Evolutionary conservation across 2,888 invertebrate species (phyloP).

Genomic region (Leptinotarsa haldemani): DNA sequence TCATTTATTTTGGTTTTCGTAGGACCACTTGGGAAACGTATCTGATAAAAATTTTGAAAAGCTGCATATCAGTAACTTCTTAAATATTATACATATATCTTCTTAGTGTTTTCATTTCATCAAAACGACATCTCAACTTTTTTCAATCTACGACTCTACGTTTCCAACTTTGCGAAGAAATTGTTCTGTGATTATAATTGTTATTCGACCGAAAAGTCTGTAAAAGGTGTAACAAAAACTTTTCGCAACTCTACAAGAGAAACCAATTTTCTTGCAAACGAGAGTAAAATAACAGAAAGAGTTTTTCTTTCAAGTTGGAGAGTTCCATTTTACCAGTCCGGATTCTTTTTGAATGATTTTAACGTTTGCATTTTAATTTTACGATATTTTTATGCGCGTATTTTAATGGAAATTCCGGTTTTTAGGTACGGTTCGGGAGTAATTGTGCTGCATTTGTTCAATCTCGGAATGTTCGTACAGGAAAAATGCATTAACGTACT

Average conservation of each 20-base stretch:
- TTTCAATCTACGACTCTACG: not conserved
- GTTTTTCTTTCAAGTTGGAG: slow-evolving; percentile 42
- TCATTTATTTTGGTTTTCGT: no score
- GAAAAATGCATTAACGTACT: slow-evolving; percentile 38
- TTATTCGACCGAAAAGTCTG: slow-evolving; percentile 40
- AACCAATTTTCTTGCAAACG: slow-evolving; percentile 53
- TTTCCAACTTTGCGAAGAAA: not conserved
- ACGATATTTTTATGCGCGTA: slow-evolving; percentile 42
- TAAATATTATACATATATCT: no score
- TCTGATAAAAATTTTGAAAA: no score
- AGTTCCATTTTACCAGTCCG: slow-evolving; percentile 46
- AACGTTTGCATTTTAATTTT: slow-evolving; percentile 46
- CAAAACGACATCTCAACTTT: not conserved
- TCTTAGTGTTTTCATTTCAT: no score
- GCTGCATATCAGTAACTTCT: no score
- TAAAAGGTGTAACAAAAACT: slow-evolving; percentile 53
- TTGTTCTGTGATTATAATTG: not conserved
- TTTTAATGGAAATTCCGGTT: slow-evolving; percentile 39
- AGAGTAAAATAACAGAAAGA: slow-evolving; percentile 52
- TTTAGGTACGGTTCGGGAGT: slow-evolving; percentile 28
- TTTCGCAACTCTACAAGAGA: slow-evolving; percentile 37
- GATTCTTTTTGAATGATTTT: slow-evolving; percentile 38
- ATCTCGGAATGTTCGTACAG: slow-evolving; percentile 38
- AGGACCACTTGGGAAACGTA: no score
- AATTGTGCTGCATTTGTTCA: slow-evolving; percentile 33